Conservation (phyloP, 2,888 invertebrate species). For the Saturnia japonica region DNA sequence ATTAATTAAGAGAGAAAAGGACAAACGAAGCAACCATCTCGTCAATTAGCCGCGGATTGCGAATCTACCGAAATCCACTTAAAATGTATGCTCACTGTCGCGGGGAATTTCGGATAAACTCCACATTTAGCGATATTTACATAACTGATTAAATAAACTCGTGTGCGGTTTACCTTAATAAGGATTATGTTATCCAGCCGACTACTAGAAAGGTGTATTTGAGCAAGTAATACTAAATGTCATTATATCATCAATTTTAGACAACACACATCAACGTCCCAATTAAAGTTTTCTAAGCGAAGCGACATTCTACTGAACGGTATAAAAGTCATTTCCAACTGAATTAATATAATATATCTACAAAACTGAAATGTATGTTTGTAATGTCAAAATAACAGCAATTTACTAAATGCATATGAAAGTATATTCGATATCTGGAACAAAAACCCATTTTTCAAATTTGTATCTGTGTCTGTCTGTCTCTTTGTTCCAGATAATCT, state of each 20-base stretch:
- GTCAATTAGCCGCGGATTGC: conserved; percentile 5
- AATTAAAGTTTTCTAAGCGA: no score
- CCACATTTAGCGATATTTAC: conserved; percentile 18
- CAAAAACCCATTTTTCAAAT: no score
- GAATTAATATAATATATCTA: no score
- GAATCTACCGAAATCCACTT: conserved; percentile 9
- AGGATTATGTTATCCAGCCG: neutral
- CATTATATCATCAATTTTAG: neutral
- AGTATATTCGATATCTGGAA: neutral
- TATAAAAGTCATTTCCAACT: no score
- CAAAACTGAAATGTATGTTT: no score
- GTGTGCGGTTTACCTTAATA: conserved; percentile 1
- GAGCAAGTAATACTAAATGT: neutral
- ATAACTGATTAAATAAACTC: conserved; percentile 15
- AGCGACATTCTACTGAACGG: no score
- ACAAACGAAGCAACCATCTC: conserved; percentile 1
- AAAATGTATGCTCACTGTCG: neutral
- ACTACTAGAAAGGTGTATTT: conserved; percentile 2
- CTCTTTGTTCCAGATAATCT: no score
- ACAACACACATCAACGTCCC: no score
- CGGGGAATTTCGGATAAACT: conserved; percentile 5
- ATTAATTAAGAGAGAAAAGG: conserved; percentile 13
- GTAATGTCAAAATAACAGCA: no score
- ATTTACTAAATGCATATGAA: no score
- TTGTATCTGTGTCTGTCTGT: no score